Evolutionary conservation across 1,140 invertebrate species (phyloP), one percentile per base, ranked within the genome.

Genomic region (Pogonomyrmex californicus): DNA sequence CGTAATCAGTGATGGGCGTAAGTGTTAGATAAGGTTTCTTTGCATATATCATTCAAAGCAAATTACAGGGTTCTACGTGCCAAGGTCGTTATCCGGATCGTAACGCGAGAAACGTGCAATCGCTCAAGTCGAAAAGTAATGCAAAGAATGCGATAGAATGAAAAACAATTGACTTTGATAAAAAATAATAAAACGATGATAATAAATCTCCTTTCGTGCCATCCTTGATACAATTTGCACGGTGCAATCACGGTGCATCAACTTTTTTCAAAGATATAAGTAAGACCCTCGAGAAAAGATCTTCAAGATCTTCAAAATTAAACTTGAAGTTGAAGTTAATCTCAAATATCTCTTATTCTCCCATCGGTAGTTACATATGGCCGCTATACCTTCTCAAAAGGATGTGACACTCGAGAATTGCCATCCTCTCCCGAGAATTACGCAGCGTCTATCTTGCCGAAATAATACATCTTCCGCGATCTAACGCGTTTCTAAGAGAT

Each of bases 401-500:
- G 4, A 56, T n/a, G 30, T 30, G 17, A 23, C 47, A 68, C 33
- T 17, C 1, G 44, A 9, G n/a, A 41, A 23, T 23, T 23, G 17
- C n/a, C 23, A 54, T 81, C 23, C 23, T 10, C 65, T 82, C 30
- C 30, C 10, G 17, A 60, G 54, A 73, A 58, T 54, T 23, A 60
- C 38, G 38, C 51, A 23, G 14, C 44, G 10, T 30, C 4, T 23
- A 17, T 36, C 58, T 73, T 82, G 17, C 30, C 30, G 30, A 41
- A 75, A 60, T 23, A 75, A 60, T 23, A 66, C 38, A 33, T 75
- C 41, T 49, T 60, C 17, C 10, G 30, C 17, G 33, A 9, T 47
- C 51, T 56, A 51, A 65, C 33, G 17, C 23, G 17, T 10, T 62
- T 75, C 68, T 70, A 44, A 83, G 68, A 75, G 41, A 75, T 33